Percentiles rank a stretch among this genome's conserved stretches.
Conservation (phyloP, 2,888 invertebrate genomes). For the Dolomedes plantarius region DNA sequence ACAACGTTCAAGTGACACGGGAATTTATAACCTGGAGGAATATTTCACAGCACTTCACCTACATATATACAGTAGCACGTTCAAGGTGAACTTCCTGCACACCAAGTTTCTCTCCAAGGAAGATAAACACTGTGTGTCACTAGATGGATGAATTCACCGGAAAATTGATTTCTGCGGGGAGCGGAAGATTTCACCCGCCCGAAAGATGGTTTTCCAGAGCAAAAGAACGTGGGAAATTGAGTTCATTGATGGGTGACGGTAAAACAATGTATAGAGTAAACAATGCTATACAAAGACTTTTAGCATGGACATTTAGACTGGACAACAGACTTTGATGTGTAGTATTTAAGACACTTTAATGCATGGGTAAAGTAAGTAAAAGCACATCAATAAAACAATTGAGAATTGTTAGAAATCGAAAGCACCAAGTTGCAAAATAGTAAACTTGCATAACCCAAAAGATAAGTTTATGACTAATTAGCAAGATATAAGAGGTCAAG, state of each 20-base stretch:
- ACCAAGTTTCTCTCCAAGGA: not conserved
- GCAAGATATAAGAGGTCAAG: too few species aligned
- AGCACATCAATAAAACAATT: too few species aligned
- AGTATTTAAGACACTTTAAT: too few species aligned
- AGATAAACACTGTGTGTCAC: not conserved
- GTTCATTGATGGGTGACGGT: not conserved
- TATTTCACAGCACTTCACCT: not conserved
- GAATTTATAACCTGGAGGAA: not conserved
- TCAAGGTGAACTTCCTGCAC: constrained; percentile 1
- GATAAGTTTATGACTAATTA: too few species aligned
- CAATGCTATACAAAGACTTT: not conserved
- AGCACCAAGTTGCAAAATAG: too few species aligned
- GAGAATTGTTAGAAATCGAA: too few species aligned
- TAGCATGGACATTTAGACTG: too few species aligned
- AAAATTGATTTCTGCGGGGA: not conserved
- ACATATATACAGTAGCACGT: not conserved
- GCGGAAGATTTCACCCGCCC: not conserved
- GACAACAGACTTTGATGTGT: too few species aligned
- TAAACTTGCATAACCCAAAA: too few species aligned
- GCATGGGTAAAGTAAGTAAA: too few species aligned
- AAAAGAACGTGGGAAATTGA: not conserved
- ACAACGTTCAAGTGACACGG: not conserved
- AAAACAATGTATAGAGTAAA: not conserved
- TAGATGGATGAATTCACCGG: not conserved
- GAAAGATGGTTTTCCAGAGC: not conserved